Evolutionary conservation across 2,797 vertebrate genomes (phyloP), one percentile per base, ranked within the genome.

Genomic region (Aphelocoma californica): DNA sequence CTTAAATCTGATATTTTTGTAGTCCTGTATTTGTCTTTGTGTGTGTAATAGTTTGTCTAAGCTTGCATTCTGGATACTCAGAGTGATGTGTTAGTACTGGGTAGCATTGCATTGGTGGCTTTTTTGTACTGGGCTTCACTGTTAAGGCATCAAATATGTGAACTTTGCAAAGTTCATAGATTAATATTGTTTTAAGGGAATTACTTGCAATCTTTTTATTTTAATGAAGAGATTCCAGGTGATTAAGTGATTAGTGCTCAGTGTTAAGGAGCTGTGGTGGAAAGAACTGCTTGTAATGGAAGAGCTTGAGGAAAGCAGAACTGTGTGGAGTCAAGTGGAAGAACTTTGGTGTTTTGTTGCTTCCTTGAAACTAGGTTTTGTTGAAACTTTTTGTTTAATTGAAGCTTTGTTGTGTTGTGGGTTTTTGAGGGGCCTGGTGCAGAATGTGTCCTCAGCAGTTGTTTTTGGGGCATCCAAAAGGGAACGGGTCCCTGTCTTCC

Each of bases 171-270:
- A 58, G 58, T 32, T 88, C 25, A 1, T 21, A 9, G 56, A 12
- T n/a, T 3, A 79, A 36, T 82, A 45, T 23, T 26, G n/a, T 62
- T 92, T 88, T 67, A 88, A 90, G 29, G 20, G 32, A 79, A 48
- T 85, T 87, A 26, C 23, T 82, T 90, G 28, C 42, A 81, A 57
- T 71, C 66, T 67, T n/a, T 85, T 80, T 81, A 54, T 81, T 69
- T 69, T 73, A 80, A 29, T 73, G 21, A 47, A 53, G 57, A 81
- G 28, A 79, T 74, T 78, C 32, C 23, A 79, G 57, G 53, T 65
- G 67, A 90, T 72, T 85, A 90, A 75, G 40, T 75, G n/a, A 66
- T 83, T 54, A 77, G 38, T 26, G 28, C 73, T 92, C 20, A 34
- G 3, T 70, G 28, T 66, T 77, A 56, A 51, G 77, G 67, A 72